These are phyloP conservation scores for Cinclus cinclus DNA, from an alignment of 2,113 vertebrate genomes.

Conservation along the genomic window DNA sequence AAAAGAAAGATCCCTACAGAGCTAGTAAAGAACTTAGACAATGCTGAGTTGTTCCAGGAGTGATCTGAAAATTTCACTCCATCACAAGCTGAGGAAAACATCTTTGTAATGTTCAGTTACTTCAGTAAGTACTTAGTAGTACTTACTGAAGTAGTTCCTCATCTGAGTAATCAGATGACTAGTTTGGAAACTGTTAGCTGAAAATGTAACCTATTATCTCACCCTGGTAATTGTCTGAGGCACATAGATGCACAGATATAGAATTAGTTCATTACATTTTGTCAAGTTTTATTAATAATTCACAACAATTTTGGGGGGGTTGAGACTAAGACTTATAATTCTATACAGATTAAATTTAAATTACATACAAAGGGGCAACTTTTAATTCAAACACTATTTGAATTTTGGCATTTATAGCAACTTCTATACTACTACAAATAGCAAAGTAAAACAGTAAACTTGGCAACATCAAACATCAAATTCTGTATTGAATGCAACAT, in stretches of 20 bases:
- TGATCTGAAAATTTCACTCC: neutral
- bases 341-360: neutral
- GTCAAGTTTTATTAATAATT: neutral
- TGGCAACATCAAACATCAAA: neutral
- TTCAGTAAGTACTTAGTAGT: neutral
- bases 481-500: neutral
- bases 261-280: neutral
- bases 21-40: neutral
- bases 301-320: rapidly evolving
- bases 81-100: neutral
- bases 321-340: neutral
- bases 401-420: neutral
- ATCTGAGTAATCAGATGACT: neutral
- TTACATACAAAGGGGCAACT: neutral
- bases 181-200: neutral
- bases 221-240: neutral
- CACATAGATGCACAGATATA: neutral
- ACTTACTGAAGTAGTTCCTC: neutral
- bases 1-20: neutral
- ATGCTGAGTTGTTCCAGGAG: neutral
- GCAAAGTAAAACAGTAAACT: neutral
- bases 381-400: neutral
- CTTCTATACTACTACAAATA: neutral
- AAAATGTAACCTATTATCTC: neutral
- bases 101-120: neutral